These are phyloP conservation scores for Zeuzera pyrina DNA, from an alignment of 2,888 invertebrate genomes.

Conservation along the genomic window DNA sequence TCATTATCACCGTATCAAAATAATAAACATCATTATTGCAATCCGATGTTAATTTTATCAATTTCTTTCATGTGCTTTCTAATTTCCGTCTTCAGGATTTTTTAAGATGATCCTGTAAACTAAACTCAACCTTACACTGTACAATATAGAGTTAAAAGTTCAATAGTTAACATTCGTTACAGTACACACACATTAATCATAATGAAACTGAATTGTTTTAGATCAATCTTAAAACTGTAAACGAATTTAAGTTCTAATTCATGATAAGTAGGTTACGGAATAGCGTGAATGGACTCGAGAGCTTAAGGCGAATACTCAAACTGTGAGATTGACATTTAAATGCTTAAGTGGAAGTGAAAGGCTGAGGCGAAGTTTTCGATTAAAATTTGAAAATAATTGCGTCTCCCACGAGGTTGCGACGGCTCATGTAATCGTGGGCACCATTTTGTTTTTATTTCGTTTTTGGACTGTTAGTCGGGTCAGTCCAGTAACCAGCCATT, in stretches of 20 bases:
- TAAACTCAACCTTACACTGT: conserved; percentile 22
- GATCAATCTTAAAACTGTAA: conserved; percentile 30
- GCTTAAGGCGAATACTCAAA: conserved; percentile 40
- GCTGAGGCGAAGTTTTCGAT: conserved; percentile 67
- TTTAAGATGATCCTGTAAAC: conserved; percentile 10
- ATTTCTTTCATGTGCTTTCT: conserved; percentile 50
- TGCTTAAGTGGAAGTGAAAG: conserved; percentile 71
- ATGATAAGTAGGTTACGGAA: too few relatives aligned
- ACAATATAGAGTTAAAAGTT: conserved; percentile 23
- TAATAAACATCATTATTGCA: conserved; percentile 36
- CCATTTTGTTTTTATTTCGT: conserved; percentile 39
- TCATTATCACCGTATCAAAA: conserved; percentile 29
- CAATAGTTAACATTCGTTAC: conserved; percentile 19
- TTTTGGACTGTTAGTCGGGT: conserved; percentile 47
- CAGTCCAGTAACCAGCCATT: conserved; percentile 45
- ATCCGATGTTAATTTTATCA: conserved; percentile 53
- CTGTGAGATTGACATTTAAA: conserved; percentile 70
- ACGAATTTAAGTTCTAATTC: too few relatives aligned
- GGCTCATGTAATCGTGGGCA: conserved; percentile 45
- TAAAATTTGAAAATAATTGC: conserved; percentile 73
- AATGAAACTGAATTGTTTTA: conserved; percentile 62
- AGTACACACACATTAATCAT: conserved; percentile 62
- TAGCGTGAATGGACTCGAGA: too few relatives aligned
- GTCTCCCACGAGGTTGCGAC: conserved; percentile 61
- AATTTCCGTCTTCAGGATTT: conserved; percentile 28